Evolutionary conservation across 1,140 invertebrate genomes (phyloP).

Genomic region (Leptopilina clavipes): DNA sequence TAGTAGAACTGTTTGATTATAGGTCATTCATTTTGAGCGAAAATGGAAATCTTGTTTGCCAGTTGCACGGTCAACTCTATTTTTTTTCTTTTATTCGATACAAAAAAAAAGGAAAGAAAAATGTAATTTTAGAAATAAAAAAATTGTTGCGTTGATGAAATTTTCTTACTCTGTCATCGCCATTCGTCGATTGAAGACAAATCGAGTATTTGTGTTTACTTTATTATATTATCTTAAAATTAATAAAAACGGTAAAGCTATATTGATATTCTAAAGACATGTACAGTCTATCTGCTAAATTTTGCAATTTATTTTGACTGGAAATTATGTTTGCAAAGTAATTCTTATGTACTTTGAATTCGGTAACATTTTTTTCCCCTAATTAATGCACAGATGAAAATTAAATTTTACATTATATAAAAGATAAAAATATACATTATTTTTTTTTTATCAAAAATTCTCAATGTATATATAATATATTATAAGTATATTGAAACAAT

Average conservation of each 20-base stretch:
- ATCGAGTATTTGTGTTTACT: slow-evolving; percentile 6
- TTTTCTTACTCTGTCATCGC: background rate
- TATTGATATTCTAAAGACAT: slow-evolving; percentile 1
- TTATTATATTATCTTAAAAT: slow-evolving; percentile 8
- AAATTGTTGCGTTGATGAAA: slow-evolving; percentile 3
- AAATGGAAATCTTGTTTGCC: slow-evolving; percentile 13
- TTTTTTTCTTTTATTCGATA: background rate
- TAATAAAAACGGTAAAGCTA: background rate
- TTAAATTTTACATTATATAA: too few relatives aligned
- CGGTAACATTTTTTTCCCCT: too few relatives aligned
- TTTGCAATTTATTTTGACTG: background rate
- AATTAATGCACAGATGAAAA: too few relatives aligned
- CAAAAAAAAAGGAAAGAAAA: background rate
- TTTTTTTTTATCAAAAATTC: too few relatives aligned
- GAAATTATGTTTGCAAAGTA: background rate
- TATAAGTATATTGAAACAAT: background rate
- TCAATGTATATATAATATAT: too few relatives aligned
- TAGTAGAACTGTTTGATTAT: background rate
- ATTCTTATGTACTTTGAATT: background rate
- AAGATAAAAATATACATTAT: too few relatives aligned
- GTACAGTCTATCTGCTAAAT: background rate
- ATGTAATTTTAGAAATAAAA: background rate
- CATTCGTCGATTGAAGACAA: background rate
- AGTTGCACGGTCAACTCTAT: background rate
- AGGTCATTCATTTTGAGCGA: background rate